These are phyloP conservation scores for Corbicula japonica DNA, from an alignment of 2,888 invertebrate species.

Conservation along the genomic window DNA sequence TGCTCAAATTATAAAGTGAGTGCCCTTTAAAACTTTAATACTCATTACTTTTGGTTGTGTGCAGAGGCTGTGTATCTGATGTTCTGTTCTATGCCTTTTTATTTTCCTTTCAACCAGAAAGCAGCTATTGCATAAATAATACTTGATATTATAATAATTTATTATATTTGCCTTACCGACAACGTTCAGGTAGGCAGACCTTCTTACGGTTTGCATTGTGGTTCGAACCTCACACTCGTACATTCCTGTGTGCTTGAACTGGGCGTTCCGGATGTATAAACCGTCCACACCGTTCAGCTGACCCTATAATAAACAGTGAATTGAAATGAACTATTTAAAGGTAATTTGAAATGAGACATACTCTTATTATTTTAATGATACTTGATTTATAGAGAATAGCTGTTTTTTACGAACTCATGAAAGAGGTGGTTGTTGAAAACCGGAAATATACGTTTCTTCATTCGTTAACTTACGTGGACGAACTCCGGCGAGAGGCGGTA, in stretches of 20 bases:
- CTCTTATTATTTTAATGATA: too few relatives aligned
- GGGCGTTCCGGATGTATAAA: slow-evolving; percentile 38
- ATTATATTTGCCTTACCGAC: slow-evolving; percentile 12
- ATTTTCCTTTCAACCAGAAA: not conserved
- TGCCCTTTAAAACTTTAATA: not conserved
- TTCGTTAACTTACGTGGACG: slow-evolving; percentile 67
- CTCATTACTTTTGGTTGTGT: not conserved
- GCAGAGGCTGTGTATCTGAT: not conserved
- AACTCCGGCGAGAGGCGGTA: slow-evolving; percentile 67
- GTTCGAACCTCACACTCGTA: slow-evolving; percentile 44
- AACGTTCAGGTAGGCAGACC: slow-evolving; percentile 29
- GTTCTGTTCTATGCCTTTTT: not conserved
- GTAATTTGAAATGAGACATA: too few relatives aligned
- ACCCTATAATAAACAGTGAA: not conserved
- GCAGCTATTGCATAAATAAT: not conserved
- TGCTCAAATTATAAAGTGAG: not conserved
- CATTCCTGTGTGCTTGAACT: slow-evolving; percentile 36
- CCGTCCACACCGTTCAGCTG: slow-evolving; percentile 18
- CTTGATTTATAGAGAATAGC: too few relatives aligned
- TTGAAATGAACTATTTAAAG: too few relatives aligned
- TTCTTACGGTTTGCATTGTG: slow-evolving; percentile 22
- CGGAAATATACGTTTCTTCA: too few relatives aligned
- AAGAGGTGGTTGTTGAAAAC: too few relatives aligned
- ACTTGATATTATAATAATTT: not conserved
- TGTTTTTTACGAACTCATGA: too few relatives aligned